A percentile compares a stretch with the other conserved stretches of the same genome.
These are phyloP conservation scores for Bombus fervidus DNA, from an alignment of 1,140 invertebrate species.

Conservation along the genomic window DNA sequence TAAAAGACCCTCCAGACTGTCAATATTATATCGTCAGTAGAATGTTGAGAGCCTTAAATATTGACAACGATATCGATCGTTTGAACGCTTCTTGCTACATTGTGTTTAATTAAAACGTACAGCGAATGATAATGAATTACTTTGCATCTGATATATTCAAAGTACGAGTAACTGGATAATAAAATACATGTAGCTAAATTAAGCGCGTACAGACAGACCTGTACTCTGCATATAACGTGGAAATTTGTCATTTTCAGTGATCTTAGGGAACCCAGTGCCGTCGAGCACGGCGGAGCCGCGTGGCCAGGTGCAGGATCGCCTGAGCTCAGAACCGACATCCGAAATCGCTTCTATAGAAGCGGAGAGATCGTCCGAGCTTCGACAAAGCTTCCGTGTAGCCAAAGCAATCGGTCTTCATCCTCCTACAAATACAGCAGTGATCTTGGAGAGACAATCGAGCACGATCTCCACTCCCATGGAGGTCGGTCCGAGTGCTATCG, in stretches of 20 bases:
- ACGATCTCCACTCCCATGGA: conserved; percentile 8
- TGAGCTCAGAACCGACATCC: conserved; percentile 17
- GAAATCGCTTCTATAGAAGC: conserved; percentile 23
- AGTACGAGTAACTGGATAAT: no score
- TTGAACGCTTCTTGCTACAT: no score
- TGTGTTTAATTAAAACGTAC: no score
- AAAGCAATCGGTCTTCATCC: conserved; percentile 73
- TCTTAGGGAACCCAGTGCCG: conserved; percentile 69
- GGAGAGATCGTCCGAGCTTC: conserved; percentile 27
- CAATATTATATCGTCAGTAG: no score
- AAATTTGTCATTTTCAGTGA: conserved; percentile 50
- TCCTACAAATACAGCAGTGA: conserved; percentile 51
- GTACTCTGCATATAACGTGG: neutral
- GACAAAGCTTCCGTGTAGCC: conserved; percentile 68
- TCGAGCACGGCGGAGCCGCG: conserved; percentile 70
- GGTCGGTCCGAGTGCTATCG: conserved; percentile 14
- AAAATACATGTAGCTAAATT: no score
- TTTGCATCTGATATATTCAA: no score
- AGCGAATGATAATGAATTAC: no score
- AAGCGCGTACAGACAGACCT: neutral
- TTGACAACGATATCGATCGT: no score
- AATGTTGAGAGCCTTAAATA: no score
- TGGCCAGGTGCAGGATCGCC: conserved; percentile 39
- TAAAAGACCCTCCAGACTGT: no score
- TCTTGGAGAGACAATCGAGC: conserved; percentile 51